Base-by-base conservation (phyloP, 2,888 invertebrate species). In the Tridacna gigas region DNA sequence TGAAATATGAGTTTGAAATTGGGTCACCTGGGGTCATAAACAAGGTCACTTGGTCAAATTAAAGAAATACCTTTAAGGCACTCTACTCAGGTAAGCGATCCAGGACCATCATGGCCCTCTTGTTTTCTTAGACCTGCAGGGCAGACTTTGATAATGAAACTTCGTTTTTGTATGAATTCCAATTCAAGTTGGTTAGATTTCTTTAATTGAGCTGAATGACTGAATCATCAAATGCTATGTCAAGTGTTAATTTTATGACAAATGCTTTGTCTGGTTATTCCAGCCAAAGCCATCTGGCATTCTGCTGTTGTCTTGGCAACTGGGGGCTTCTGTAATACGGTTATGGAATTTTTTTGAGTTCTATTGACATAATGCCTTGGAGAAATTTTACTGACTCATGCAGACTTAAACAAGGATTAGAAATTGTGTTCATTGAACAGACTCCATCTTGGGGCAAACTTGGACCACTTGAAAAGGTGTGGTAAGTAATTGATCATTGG, bases 321-420 rank as follows among this genome's bases (percentile, higher is more conserved):
- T 26, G 2, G 37, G 13, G 4, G n/a, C 37, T 25, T 45, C 67
- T 67, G 67, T 45, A 45, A 67, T 28, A 67, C n/a, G 37, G 7
- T 67, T 67, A 67, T 67, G 67, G 67, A 67, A 67, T 67, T 67
- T 67, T 67, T 45, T 67, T 67, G 67, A 67, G 45, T 67, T 67
- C 18, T 56, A 20, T 67, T 67, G 67, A 67, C 67, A 67, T 45
- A n/a, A 45, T 67, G 67, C 67, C 67, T 37, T 67, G 67, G 37
- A 45, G 67, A 37, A 67, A 45, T 67, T 65, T 67, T n/a, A 67
- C 67, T 67, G 67, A 67, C 37, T 67, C 67, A 67, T 37, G 45
- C 45, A 67, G 5, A 63, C 63, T 37, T 37, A 37, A 37, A 37
- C 7, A 37, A 37, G 37, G 37, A 37, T 37, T 37, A 37, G 37